Percentiles rank a stretch among this genome's conserved stretches.
phyloP scores from a whole-genome alignment of 2,888 invertebrate species.

The Sicus ferrugineus region DNA sequence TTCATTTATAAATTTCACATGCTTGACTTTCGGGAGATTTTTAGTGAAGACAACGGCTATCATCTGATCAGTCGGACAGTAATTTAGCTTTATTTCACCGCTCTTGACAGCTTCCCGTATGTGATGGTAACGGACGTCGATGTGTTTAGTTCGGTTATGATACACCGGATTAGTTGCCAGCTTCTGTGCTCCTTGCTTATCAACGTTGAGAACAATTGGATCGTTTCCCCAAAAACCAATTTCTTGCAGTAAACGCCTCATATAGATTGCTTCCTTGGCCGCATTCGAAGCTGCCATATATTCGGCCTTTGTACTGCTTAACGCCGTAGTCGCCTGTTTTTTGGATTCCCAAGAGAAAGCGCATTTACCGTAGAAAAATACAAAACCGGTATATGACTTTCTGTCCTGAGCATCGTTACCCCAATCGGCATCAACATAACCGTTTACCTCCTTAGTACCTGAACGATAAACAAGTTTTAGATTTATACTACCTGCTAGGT shows the following conservation, averaged over 20 bases:
- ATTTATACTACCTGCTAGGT: conserved; percentile 17
- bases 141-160: conserved; percentile 3
- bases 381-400: conserved; percentile 10
- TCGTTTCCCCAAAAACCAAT: background rate
- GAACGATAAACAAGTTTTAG: conserved; percentile 4
- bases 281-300: background rate
- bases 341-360: background rate
- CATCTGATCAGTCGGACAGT: conserved; percentile 33
- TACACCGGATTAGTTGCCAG: background rate
- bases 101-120: conserved; percentile 28
- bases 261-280: background rate
- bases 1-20: background rate
- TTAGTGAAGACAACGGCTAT: conserved; percentile 34
- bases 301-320: background rate
- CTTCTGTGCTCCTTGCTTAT: background rate
- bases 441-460: background rate
- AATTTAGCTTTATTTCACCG: conserved; percentile 23
- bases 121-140: too few species aligned
- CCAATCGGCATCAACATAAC: conserved; percentile 10
- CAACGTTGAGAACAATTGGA: background rate
- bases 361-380: background rate
- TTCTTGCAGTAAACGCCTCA: background rate
- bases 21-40: conserved; percentile 15
- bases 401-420: background rate
- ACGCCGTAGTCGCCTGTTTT: background rate